phyloP scores from a whole-genome alignment of 2,797 vertebrate species.

The Tapirus indicus region DNA sequence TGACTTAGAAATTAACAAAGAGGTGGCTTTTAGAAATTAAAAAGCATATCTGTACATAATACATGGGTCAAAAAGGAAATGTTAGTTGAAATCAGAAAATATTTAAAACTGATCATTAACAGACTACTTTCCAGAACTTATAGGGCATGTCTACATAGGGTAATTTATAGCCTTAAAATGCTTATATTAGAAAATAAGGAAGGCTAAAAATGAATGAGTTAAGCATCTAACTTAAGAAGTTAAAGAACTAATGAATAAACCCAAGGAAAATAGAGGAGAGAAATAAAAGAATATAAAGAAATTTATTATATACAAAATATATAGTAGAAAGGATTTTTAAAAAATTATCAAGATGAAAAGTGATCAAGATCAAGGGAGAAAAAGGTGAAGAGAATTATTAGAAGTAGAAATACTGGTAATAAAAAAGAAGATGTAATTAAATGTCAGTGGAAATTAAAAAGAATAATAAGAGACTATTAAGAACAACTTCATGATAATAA shows the following conservation, averaged over 20 bases:
- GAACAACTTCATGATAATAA: background rate
- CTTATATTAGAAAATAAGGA: slow-evolving; percentile 13
- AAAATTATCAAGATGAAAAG: background rate
- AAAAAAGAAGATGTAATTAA: background rate
- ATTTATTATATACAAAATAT: background rate
- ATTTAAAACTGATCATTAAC: background rate
- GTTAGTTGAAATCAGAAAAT: slow-evolving; percentile 5
- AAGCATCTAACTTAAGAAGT: background rate
- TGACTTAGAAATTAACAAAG: slow-evolving; percentile 38
- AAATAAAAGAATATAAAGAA: background rate
- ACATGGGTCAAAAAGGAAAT: background rate
- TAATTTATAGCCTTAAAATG: background rate
- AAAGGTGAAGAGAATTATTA: background rate
- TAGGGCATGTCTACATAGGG: background rate
- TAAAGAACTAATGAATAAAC: slow-evolving; percentile 1
- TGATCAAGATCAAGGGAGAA: background rate
- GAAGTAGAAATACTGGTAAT: background rate
- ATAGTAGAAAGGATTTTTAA: background rate
- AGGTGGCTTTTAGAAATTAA: background rate
- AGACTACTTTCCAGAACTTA: background rate
- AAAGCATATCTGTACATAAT: background rate
- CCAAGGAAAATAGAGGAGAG: background rate
- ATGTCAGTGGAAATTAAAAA: slow-evolving; percentile 13
- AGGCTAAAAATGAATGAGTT: background rate
- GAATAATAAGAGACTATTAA: background rate